Percentiles rank a stretch among this genome's conserved stretches.
These are phyloP conservation scores for Protonibea diacanthus DNA, from an alignment of 2,797 vertebrate species.

Conservation along the genomic window DNA sequence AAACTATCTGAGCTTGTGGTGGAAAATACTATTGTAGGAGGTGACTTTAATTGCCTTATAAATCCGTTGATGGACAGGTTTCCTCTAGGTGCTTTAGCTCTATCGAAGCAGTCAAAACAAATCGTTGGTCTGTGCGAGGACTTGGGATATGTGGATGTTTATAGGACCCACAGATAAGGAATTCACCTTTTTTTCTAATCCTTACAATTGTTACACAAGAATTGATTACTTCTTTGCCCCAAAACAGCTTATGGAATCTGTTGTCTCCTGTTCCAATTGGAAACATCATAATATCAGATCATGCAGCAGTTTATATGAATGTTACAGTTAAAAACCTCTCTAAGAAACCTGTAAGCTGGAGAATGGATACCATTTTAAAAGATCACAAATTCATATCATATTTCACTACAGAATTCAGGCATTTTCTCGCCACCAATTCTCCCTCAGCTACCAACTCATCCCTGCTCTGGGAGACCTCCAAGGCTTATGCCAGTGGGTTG, in stretches of 20 bases:
- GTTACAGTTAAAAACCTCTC: background rate
- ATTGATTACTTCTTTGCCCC: conserved; percentile 7
- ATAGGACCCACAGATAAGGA: background rate
- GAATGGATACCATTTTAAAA: conserved; percentile 7
- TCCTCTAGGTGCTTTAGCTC: background rate
- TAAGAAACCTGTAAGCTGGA: background rate
- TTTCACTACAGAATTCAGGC: conserved; percentile 2
- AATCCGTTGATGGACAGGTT: conserved; percentile 14
- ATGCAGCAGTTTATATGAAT: background rate
- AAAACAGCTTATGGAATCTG: background rate
- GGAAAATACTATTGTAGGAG: conserved; percentile 6
- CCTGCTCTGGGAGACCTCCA: conserved; percentile 15
- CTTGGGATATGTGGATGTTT: conserved; percentile 9
- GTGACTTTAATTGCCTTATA: conserved; percentile 9
- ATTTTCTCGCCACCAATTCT: background rate
- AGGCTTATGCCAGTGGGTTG: conserved; percentile 8
- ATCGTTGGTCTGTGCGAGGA: conserved; percentile 2
- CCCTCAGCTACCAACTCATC: background rate
- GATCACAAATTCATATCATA: conserved; percentile 23
- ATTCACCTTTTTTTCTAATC: conserved; percentile 17
- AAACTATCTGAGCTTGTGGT: conserved; percentile 3
- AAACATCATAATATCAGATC: conserved; percentile 15
- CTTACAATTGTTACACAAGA: conserved; percentile 2
- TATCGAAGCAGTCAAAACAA: conserved; percentile 6
- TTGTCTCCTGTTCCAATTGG: conserved; percentile 6